phyloP scores from a whole-genome alignment of 1,140 invertebrate species.

The Neodiprion virginianus region DNA sequence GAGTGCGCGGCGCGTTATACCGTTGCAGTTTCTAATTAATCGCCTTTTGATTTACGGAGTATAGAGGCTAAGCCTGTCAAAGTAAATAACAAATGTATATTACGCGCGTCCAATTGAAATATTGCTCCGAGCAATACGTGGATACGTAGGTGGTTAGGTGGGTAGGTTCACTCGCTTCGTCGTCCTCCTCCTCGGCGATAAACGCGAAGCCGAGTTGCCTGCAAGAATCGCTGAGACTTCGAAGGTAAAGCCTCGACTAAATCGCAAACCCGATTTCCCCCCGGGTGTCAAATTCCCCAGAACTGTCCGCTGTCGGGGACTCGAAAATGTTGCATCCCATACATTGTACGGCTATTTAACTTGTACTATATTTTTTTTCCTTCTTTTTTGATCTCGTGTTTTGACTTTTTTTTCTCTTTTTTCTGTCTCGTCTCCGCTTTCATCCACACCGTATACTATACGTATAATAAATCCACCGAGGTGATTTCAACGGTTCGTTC shows the following conservation, averaged over 20 bases:
- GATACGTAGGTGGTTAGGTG: not conserved
- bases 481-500: not conserved
- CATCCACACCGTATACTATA: too few species aligned
- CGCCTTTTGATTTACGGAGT: conserved; percentile 21
- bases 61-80: conserved; percentile 11
- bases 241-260: not conserved
- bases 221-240: not conserved
- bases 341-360: not conserved
- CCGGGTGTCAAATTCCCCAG: not conserved
- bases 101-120: conserved; percentile 19
- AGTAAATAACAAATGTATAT: conserved; percentile 22
- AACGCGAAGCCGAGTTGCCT: not conserved
- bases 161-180: not conserved
- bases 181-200: not conserved
- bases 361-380: too few species aligned
- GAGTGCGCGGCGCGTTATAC: not conserved
- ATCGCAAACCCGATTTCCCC: not conserved
- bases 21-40: conserved; percentile 17
- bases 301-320: not conserved
- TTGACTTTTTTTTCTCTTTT: too few species aligned
- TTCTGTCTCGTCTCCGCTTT: too few species aligned
- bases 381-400: too few species aligned
- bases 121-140: conserved; percentile 17
- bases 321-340: not conserved
- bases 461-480: not conserved